Conservation (phyloP, 2,888 invertebrate species). For the Athalia rosae region DNA sequence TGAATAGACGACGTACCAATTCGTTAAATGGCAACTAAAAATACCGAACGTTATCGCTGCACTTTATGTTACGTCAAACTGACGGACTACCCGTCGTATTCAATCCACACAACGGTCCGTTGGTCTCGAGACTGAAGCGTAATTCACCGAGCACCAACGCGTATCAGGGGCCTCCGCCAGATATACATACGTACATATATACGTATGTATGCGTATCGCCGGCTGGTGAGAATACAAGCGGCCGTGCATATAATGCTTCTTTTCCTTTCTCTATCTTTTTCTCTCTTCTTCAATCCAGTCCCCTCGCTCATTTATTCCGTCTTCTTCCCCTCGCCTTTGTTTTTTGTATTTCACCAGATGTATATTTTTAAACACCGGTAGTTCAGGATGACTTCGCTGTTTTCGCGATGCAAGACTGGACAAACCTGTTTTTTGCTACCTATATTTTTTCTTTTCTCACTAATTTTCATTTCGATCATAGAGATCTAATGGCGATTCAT, state of each 20-base stretch:
- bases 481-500: too few species aligned
- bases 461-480: too few species aligned
- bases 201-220: neutral
- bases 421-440: neutral
- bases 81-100: neutral
- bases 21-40: conserved; percentile 7
- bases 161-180: neutral
- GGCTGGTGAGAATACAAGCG: neutral
- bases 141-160: neutral
- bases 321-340: too few species aligned
- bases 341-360: too few species aligned
- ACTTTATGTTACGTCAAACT: conserved; percentile 9
- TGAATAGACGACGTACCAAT: neutral
- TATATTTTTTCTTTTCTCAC: neutral
- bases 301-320: too few species aligned
- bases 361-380: neutral
- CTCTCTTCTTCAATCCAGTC: too few species aligned
- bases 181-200: conserved; percentile 16
- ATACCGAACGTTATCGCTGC: conserved; percentile 20
- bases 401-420: neutral
- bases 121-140: conserved; percentile 12
- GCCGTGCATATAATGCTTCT: conserved; percentile 1
- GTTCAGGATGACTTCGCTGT: conserved; percentile 4
- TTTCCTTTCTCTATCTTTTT: neutral
- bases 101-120: conserved; percentile 29